Percentiles rank a stretch among this genome's conserved stretches.
Evolutionary conservation across 2,888 invertebrate genomes (phyloP).

Genomic region (Drosophila conformis): DNA sequence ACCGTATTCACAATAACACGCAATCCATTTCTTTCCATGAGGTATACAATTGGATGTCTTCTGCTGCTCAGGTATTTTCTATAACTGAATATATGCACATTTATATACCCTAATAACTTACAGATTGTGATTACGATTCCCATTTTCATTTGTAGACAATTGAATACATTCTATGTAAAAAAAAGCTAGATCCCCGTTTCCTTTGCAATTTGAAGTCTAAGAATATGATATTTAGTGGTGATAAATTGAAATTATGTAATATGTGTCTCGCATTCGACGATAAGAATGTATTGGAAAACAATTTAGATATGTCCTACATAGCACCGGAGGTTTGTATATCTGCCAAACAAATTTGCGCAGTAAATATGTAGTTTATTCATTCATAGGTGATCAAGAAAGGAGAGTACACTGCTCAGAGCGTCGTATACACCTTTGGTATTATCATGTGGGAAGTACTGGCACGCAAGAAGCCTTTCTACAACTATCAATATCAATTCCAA

Average conservation of each 20-base stretch:
- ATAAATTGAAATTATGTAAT: background rate
- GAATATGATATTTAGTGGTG: background rate
- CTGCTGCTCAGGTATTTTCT: background rate
- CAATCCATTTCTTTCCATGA: background rate
- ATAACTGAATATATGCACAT: background rate
- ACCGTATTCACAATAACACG: background rate
- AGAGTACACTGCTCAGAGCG: background rate
- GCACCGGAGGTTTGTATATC: conserved; percentile 21
- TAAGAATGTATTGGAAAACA: background rate
- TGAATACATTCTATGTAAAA: background rate
- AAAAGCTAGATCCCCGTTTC: background rate
- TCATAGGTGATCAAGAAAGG: background rate
- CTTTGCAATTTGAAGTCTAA: conserved; percentile 1
- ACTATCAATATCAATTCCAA: background rate
- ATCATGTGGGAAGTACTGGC: conserved; percentile 15
- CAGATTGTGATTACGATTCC: background rate
- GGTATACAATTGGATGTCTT: background rate
- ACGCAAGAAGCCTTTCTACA: conserved; percentile 3
- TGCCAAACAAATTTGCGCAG: background rate
- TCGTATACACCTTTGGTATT: conserved; percentile 11
- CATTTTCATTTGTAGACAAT: background rate
- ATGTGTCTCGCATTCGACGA: background rate
- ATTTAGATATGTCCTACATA: conserved; percentile 2
- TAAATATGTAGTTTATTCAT: background rate
- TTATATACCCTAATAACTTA: background rate